phyloP scores from a whole-genome alignment of 2,888 invertebrate species.

The Cyclophora albipunctata region DNA sequence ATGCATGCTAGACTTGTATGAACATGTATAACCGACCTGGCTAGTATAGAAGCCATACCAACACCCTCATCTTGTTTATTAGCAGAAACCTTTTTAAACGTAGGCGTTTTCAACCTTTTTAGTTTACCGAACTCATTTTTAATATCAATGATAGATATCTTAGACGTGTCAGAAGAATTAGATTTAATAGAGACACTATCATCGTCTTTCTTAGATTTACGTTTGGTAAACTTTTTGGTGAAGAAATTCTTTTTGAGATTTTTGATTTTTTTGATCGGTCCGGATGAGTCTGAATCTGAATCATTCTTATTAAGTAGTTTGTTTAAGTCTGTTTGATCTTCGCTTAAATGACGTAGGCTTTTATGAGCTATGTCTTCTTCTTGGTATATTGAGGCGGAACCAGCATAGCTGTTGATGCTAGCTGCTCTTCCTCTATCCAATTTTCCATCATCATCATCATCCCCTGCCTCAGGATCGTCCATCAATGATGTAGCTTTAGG shows the following conservation, averaged over 20 bases:
- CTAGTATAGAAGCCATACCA: slow-evolving; percentile 80
- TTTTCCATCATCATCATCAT: slow-evolving; percentile 59
- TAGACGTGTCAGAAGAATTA: slow-evolving; percentile 65
- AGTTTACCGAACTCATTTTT: slow-evolving; percentile 61
- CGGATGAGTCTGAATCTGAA: slow-evolving; percentile 65
- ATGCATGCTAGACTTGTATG: slow-evolving; percentile 76
- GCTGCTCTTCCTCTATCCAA: slow-evolving; percentile 40
- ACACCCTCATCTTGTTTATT: slow-evolving; percentile 67
- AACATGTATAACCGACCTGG: slow-evolving; percentile 77
- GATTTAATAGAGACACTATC: slow-evolving; percentile 72
- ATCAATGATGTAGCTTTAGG: slow-evolving; percentile 53
- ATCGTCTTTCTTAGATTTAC: slow-evolving; percentile 65
- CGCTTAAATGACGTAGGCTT: slow-evolving; percentile 54
- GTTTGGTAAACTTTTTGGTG: slow-evolving; percentile 76
- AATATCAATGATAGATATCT: slow-evolving; percentile 57
- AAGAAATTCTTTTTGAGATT: slow-evolving; percentile 78
- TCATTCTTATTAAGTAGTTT: slow-evolving; percentile 72
- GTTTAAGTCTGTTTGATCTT: slow-evolving; percentile 61
- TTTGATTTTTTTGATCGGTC: slow-evolving; percentile 71
- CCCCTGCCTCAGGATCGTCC: slow-evolving; percentile 51
- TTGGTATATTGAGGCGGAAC: slow-evolving; percentile 53
- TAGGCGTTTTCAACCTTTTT: slow-evolving; percentile 57
- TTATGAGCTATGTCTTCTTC: slow-evolving; percentile 50
- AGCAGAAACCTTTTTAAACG: slow-evolving; percentile 44
- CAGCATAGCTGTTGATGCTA: slow-evolving; percentile 47